A percentile compares a stretch with the other conserved stretches of the same genome.
Evolutionary conservation across 2,888 invertebrate species (phyloP).

Genomic region (Leucozona laternaria): DNA sequence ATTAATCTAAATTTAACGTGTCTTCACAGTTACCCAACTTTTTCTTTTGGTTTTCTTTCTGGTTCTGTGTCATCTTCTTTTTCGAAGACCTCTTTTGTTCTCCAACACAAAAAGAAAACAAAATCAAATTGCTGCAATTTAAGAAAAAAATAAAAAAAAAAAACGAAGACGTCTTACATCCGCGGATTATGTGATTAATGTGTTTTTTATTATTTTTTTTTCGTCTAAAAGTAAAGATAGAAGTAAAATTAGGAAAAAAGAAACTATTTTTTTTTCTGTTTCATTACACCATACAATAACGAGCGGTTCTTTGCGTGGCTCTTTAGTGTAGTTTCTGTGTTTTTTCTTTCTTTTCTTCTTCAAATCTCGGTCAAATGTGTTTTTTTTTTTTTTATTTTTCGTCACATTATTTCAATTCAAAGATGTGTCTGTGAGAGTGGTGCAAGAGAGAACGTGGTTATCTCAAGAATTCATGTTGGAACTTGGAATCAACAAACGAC

Average conservation of each 20-base stretch:
- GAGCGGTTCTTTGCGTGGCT: slow-evolving; percentile 57
- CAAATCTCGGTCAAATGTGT: slow-evolving; percentile 67
- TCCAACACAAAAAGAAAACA: slow-evolving; percentile 14
- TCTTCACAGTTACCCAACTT: slow-evolving; percentile 23
- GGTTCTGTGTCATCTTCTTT: slow-evolving; percentile 35
- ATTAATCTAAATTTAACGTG: slow-evolving; percentile 48
- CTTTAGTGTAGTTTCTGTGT: slow-evolving; percentile 11
- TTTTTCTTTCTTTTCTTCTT: slow-evolving; percentile 43
- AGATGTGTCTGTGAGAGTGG: slow-evolving; percentile 65
- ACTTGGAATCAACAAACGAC: neutral
- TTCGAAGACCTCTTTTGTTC: slow-evolving; percentile 5
- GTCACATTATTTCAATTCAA: slow-evolving; percentile 24
- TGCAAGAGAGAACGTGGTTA: slow-evolving; percentile 57
- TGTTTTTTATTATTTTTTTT: slow-evolving; percentile 3
- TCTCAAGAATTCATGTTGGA: slow-evolving; percentile 47
- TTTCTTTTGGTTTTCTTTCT: neutral
- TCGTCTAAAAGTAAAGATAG: slow-evolving; percentile 48
- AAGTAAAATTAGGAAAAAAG: slow-evolving; percentile 29
- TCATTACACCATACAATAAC: slow-evolving; percentile 29
- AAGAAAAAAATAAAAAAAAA: slow-evolving; percentile 35
- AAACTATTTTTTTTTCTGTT: slow-evolving; percentile 14
- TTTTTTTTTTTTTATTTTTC: slow-evolving; percentile 37
- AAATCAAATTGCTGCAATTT: slow-evolving; percentile 66
- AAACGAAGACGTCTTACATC: slow-evolving; percentile 50
- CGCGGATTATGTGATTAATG: slow-evolving; percentile 66